Base-by-base conservation (phyloP, 2,888 invertebrate species). In the Tuta absoluta region DNA sequence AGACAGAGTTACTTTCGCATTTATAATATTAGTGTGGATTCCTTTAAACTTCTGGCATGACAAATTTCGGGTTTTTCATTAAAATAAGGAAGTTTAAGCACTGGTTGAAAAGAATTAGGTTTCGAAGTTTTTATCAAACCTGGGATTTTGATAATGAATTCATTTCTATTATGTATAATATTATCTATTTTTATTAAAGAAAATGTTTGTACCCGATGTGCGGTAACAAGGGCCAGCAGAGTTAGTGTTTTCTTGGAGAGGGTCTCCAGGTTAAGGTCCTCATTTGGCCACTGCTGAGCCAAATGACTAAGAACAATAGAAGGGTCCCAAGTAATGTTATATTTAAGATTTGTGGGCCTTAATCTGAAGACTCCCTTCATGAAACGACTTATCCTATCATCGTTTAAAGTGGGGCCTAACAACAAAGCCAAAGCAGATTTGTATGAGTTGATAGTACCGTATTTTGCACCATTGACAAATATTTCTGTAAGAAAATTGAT, bases 41-140 rank as follows among this genome's bases (percentile, higher is more conserved):
- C 28, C 57, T 57, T 1, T 21, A 63, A 24, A 45, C 57, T 41
- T 23, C 17, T 56, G 1, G 63, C 63, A 2, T 56, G 63, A 45
- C 57, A 63, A 19, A 63, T 63, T 41, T 41, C 11, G 4, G 41
- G 41, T 11, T 28, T 17, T 21, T 10, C n/a, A 12, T 45, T 28
- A 45, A 41, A 63, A 45, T 41, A 57, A n/a, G 63, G 63, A 17
- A 63, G 23, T 19, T 28, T 56, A 8, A 63, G 19, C 8, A 63
- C 11, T 19, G 63, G 63, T 45, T 63, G 63, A 45, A 1, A 24
- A 8, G 56, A 1, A 59, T 65, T 33, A n/a, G 58, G 65, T 12
- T 41, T 58, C 2, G 66, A 59, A 14, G 66, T 66, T 63, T 66
- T 66, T 5, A 66, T 62, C 7, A 62, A 11, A 57, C 63, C 66